These are phyloP conservation scores for Coptodon bakossiorum DNA, from an alignment of 2,113 vertebrate species.

Conservation along the genomic window DNA sequence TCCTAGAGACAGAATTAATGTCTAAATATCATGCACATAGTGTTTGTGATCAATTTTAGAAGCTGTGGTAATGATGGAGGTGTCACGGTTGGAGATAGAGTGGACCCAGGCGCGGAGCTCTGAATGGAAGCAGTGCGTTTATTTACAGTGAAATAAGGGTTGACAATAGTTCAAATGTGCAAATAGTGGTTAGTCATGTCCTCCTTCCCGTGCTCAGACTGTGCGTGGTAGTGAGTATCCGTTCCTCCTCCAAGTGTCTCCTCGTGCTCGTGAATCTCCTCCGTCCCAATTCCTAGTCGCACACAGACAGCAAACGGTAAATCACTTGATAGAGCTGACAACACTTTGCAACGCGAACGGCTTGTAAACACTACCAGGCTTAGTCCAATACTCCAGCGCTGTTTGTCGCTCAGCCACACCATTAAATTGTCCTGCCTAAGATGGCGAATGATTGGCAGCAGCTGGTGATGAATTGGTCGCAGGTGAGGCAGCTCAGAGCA, in stretches of 20 bases:
- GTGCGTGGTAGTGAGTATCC: not conserved
- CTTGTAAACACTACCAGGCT: not conserved
- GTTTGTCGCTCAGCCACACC: rapidly evolving
- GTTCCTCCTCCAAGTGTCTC: not conserved
- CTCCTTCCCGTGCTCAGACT: not conserved
- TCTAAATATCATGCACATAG: not conserved
- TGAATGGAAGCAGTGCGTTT: not conserved
- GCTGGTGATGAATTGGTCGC: not conserved
- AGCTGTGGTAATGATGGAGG: not conserved
- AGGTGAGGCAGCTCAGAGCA: not conserved
- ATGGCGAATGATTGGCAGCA: not conserved
- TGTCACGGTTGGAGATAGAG: not conserved
- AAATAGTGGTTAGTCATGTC: not conserved
- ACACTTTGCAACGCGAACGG: rapidly evolving
- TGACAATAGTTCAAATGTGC: not conserved
- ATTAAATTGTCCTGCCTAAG: not conserved
- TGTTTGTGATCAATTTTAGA: not conserved
- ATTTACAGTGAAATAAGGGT: not conserved
- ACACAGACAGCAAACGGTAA: not conserved
- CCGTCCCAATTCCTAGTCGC: not conserved
- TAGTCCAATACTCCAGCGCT: not conserved
- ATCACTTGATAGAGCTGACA: not conserved
- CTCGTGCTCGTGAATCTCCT: not conserved
- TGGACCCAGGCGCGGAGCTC: not conserved
- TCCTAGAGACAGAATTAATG: not conserved